Conservation (phyloP, 2,888 invertebrate genomes). For the Xanthorhoe spadicearia region DNA sequence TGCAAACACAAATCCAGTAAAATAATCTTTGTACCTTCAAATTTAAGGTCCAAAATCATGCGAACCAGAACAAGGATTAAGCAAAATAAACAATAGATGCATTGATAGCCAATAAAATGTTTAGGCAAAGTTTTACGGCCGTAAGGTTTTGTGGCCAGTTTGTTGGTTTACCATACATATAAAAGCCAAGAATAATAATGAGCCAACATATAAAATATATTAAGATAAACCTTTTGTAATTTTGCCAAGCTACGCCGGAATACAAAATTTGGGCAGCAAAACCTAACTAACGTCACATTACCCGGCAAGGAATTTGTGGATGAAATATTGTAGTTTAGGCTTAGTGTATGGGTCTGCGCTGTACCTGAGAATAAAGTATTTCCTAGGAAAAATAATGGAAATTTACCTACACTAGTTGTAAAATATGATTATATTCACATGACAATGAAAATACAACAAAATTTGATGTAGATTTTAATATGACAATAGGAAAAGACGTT, state of each 20-base stretch:
- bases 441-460: too few species aligned
- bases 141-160: constrained; percentile 54
- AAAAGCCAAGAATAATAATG: constrained; percentile 45
- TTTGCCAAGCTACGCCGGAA: constrained; percentile 35
- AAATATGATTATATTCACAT: neutral
- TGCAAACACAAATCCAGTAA: constrained; percentile 49
- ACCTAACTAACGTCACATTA: constrained; percentile 37
- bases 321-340: constrained; percentile 27
- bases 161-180: constrained; percentile 45
- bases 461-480: too few species aligned
- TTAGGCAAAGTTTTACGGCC: constrained; percentile 59
- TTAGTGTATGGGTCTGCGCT: constrained; percentile 7
- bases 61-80: constrained; percentile 52
- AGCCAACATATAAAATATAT: constrained; percentile 38
- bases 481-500: neutral
- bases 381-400: neutral
- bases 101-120: constrained; percentile 68
- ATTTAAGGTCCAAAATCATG: constrained; percentile 50
- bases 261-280: constrained; percentile 39
- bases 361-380: neutral
- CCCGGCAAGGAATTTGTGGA: constrained; percentile 35
- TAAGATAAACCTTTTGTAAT: constrained; percentile 41
- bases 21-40: constrained; percentile 24
- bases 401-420: neutral
- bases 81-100: constrained; percentile 66